Percentiles rank a stretch among this genome's conserved stretches.
phyloP scores from a whole-genome alignment of 2,888 invertebrate genomes.

The Julus scandinavius region DNA sequence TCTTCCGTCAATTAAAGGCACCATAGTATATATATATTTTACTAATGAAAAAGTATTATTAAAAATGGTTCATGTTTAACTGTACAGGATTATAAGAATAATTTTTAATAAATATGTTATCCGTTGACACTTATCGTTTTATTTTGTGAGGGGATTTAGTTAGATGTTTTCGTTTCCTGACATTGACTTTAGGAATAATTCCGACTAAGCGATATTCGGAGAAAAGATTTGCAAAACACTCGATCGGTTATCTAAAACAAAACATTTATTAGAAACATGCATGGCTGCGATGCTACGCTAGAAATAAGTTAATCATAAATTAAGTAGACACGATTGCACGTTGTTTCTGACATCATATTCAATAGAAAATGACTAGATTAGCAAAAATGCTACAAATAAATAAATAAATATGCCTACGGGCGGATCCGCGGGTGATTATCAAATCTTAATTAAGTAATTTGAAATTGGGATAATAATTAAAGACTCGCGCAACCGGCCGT shows the following conservation, averaged over 20 bases:
- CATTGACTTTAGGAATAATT: not conserved
- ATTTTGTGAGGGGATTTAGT: not conserved
- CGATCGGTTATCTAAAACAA: not conserved
- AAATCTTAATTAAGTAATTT: not conserved
- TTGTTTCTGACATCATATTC: not conserved
- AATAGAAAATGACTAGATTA: slow-evolving; percentile 10
- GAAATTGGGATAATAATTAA: not conserved
- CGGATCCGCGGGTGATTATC: not conserved
- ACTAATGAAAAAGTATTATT: not conserved
- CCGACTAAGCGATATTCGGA: not conserved
- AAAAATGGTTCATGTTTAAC: not conserved
- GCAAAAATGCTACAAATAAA: not conserved
- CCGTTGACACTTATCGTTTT: not conserved
- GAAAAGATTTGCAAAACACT: too few relatives aligned
- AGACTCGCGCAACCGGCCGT: too few relatives aligned
- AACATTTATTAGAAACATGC: slow-evolving; percentile 19
- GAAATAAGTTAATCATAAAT: not conserved
- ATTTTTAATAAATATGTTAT: not conserved
- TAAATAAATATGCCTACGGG: not conserved
- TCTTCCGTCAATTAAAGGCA: not conserved
- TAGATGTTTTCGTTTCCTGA: too few relatives aligned
- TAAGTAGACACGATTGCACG: not conserved
- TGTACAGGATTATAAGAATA: not conserved
- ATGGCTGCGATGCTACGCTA: not conserved
- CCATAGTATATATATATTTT: slow-evolving; percentile 3